These are phyloP conservation scores for Emydocephalus ijimae DNA, from an alignment of 2,113 vertebrate species.

Conservation along the genomic window DNA sequence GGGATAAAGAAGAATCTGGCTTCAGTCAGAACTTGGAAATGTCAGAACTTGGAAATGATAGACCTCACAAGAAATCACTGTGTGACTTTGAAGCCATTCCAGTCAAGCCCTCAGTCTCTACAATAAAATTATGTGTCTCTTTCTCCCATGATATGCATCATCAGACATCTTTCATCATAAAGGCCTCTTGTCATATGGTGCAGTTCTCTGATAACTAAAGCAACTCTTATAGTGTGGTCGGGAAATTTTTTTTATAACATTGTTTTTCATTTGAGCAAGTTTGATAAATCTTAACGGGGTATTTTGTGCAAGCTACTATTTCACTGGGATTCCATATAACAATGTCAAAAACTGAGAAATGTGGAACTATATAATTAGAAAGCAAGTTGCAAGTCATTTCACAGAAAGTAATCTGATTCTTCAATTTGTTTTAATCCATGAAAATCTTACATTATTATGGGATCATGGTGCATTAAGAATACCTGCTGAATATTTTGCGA, in stretches of 20 bases:
- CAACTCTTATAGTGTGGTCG: background rate
- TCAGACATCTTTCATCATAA: background rate
- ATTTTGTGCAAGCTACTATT: background rate
- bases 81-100: background rate
- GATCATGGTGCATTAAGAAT: background rate
- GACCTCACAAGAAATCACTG: background rate
- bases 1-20: constrained; percentile 5
- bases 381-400: background rate
- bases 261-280: background rate
- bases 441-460: background rate
- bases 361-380: background rate
- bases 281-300: background rate
- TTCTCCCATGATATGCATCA: background rate
- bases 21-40: background rate
- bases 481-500: background rate
- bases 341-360: background rate
- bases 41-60: background rate
- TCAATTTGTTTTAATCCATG: background rate
- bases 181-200: background rate
- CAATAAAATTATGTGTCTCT: background rate
- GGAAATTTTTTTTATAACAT: background rate
- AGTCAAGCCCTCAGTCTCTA: background rate
- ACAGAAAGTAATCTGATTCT: background rate
- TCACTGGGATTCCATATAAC: background rate
- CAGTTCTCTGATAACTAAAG: background rate